Base-by-base conservation (phyloP, 2,797 vertebrate genomes). In the Crenichthys baileyi region DNA sequence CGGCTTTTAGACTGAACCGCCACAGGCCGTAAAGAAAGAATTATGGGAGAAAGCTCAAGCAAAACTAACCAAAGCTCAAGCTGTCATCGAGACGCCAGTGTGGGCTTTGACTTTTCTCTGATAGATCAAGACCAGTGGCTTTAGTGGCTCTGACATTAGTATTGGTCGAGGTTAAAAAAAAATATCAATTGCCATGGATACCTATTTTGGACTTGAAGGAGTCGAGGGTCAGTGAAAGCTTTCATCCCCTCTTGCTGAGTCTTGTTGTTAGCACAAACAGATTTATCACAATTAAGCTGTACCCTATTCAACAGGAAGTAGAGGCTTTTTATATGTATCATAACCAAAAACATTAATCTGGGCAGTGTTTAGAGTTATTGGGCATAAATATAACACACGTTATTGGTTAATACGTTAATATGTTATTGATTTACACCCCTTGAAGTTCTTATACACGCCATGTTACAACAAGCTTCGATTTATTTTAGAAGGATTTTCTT, bases 111-210 rank as follows among this genome's bases (percentile, higher is more conserved):
- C n/a, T 56, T 53, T 39, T 53, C 61, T 55, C 31, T 2, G 41
- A 67, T 31, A 41, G 11, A 26, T 26, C 60, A 36, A 56, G 22
- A 76, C 44, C 46, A 29, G 36, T 16, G 24, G 78, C 61, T 76
- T 50, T 0, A 31, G 36, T 2, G 46, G 8, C 60, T 55, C 68
- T 48, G 29, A 24, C 50, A 26, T 67, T 20, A 20, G 31, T 41
- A 41, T n/a, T 48, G 44, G 24, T 50, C 15, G 29, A 74, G 70
- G 63, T 55, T 82, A 31, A 68, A 50, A 87, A 81, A 83, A 61
- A 48, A 86, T 79, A 83, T 73, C 74, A 24, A 93, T 93, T 93
- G 88, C 91, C 81, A 91, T 92, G 91, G 92, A 85, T 80, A 94
- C 83, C 31, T 18, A 44, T 76, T 82, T 78, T 72, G 75, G 74